These are phyloP conservation scores for Hedychridium roseum DNA, from an alignment of 2,888 invertebrate genomes.

Conservation along the genomic window DNA sequence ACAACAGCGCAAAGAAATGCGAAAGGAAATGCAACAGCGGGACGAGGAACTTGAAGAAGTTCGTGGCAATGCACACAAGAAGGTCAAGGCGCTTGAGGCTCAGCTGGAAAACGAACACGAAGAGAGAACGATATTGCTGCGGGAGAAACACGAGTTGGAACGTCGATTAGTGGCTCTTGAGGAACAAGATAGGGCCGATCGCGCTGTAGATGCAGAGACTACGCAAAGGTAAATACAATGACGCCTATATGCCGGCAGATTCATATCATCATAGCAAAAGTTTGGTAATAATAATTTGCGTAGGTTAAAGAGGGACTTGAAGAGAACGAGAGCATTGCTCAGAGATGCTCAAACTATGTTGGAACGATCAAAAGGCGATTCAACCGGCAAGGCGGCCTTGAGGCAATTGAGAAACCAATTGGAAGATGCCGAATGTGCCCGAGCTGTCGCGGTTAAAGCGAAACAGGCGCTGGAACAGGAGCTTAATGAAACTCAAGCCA, in stretches of 20 bases:
- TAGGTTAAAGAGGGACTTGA: conserved; percentile 84
- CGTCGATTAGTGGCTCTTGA: conserved; percentile 81
- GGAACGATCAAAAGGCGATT: conserved; percentile 86
- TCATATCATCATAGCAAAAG: neutral
- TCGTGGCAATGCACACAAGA: conserved; percentile 88
- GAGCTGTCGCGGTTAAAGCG: conserved; percentile 85
- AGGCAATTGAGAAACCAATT: conserved; percentile 72
- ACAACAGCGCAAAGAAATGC: conserved; percentile 88
- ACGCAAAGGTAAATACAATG: conserved; percentile 48
- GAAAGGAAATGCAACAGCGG: conserved; percentile 86
- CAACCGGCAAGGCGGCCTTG: conserved; percentile 74
- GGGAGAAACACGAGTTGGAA: conserved; percentile 93
- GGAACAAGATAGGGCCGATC: conserved; percentile 78
- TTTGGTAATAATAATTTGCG: neutral
- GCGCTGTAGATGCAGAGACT: conserved; percentile 71
- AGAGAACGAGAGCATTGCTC: conserved; percentile 87
- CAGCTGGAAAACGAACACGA: conserved; percentile 94
- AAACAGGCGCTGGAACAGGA: conserved; percentile 88
- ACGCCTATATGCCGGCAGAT: neutral
- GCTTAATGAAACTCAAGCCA: conserved; percentile 80
- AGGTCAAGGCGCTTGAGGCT: conserved; percentile 88
- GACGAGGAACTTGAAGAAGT: conserved; percentile 95
- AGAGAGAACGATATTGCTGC: conserved; percentile 83
- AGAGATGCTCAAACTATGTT: conserved; percentile 93
- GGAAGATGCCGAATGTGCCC: conserved; percentile 89